Conservation (phyloP, 2,113 vertebrate genomes). For the Hypomesus transpacificus region DNA sequence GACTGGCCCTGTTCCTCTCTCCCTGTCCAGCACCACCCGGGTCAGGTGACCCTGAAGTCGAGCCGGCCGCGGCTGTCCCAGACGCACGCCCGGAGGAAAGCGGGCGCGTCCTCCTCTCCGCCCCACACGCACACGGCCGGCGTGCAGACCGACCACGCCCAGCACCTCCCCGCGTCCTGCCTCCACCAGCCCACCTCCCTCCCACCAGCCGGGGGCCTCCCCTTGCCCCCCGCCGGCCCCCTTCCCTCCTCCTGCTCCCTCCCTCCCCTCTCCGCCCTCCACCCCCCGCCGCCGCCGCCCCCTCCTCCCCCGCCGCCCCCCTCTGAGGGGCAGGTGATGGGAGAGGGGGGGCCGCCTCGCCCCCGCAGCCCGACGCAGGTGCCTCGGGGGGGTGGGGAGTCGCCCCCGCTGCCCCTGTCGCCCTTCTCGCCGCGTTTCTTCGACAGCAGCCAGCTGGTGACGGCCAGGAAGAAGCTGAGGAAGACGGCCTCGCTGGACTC, state of each 20-base stretch:
- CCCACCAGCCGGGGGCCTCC: slow-evolving; percentile 42
- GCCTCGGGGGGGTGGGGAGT: slow-evolving; percentile 65
- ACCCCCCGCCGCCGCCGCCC: slow-evolving; percentile 46
- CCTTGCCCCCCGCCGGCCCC: slow-evolving; percentile 62
- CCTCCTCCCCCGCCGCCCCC: slow-evolving; percentile 50
- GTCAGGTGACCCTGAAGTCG: slow-evolving; percentile 94
- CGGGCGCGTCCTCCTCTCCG: slow-evolving; percentile 23
- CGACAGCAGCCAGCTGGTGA: slow-evolving; percentile 92
- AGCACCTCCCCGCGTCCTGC: slow-evolving; percentile 57
- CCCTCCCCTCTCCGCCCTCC: slow-evolving; percentile 42
- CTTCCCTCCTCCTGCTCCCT: slow-evolving; percentile 50
- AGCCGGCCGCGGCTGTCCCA: slow-evolving; percentile 79
- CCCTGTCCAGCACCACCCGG: slow-evolving; percentile 81
- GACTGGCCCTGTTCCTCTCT: not conserved
- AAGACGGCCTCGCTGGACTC: slow-evolving; percentile 85
- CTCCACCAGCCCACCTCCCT: slow-evolving; percentile 35
- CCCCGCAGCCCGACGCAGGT: slow-evolving; percentile 43
- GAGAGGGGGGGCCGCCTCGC: slow-evolving; percentile 39
- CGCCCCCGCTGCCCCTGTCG: slow-evolving; percentile 63
- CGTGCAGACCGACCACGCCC: slow-evolving; percentile 69
- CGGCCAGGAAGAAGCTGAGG: slow-evolving; percentile 89
- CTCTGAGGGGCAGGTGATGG: slow-evolving; percentile 61
- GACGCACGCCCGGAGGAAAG: slow-evolving; percentile 74
- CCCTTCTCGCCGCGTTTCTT: slow-evolving; percentile 82
- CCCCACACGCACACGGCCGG: slow-evolving; percentile 69